Conservation (phyloP, 2,797 vertebrate species). For the Hypotaenidia okinawae region DNA sequence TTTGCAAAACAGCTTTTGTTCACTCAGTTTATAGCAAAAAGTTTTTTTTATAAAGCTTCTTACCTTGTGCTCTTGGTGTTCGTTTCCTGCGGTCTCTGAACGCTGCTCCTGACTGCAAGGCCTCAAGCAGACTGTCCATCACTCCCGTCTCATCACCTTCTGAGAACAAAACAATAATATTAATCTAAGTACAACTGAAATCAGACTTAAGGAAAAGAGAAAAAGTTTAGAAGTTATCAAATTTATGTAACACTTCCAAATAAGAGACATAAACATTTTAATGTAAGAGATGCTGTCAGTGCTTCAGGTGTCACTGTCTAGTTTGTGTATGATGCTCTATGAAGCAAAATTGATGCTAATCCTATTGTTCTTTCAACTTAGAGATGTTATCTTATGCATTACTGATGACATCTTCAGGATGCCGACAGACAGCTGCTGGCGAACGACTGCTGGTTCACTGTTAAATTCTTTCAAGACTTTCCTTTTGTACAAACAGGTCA, state of each 20-base stretch:
- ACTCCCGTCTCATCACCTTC: conserved; percentile 98
- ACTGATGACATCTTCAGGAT: conserved; percentile 53
- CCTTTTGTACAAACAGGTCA: conserved; percentile 13
- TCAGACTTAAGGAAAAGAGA: conserved; percentile 10
- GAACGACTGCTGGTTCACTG: conserved; percentile 3
- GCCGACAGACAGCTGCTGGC: conserved; percentile 67
- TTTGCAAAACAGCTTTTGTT: neutral
- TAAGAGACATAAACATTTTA: conserved; percentile 26
- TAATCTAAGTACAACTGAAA: conserved; percentile 55
- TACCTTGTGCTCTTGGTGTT: conserved; percentile 87
- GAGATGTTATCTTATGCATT: conserved; percentile 60
- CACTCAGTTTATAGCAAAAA: accelerated
- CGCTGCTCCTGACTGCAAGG: conserved; percentile 94
- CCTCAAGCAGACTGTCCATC: conserved; percentile 98
- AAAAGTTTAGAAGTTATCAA: neutral
- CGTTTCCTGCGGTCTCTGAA: conserved; percentile 97
- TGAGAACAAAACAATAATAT: conserved; percentile 72
- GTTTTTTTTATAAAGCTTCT: neutral
- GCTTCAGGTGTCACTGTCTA: conserved; percentile 51
- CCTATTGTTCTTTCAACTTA: conserved; percentile 46
- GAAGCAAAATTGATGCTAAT: conserved; percentile 61
- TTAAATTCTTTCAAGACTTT: conserved; percentile 11
- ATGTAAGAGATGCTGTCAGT: conserved; percentile 41
- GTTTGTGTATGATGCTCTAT: conserved; percentile 65
- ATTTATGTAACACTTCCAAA: conserved; percentile 38